Evolutionary conservation across 2,888 invertebrate genomes (phyloP), one percentile per base, ranked within the genome.

Genomic region (Boloria euphrosyne): DNA sequence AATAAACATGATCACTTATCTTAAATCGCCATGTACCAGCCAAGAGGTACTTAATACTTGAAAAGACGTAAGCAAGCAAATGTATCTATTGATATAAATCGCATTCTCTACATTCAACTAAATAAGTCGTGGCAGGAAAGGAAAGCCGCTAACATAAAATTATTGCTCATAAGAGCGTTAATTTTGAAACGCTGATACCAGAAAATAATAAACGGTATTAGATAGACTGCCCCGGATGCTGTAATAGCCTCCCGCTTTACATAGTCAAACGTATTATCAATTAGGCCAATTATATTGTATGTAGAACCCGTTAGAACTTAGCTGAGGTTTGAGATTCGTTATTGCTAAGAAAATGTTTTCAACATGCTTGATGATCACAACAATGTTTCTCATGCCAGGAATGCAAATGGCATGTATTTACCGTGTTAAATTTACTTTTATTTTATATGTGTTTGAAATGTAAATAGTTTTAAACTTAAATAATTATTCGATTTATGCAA

Each of bases 161-260:
- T 68, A 66, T 44, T 62, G 62, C 44, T 66, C 54, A 63, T 65
- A 65, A 62, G 62, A 59, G 62, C 50, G 59, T 66, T 50, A 62
- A 62, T 66, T 65, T 59, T 49, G 46, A 46, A 65, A 69, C 62
- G 64, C 57, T 58, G 57, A 65, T 62, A 60, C 52, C 55, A 61
- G 64, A 62, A 62, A 59, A 55, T 65, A 69, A 69, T 67, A 62
- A 54, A 61, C 50, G 53, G 62, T 59, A 69, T 67, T 69, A 65
- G 55, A 67, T 57, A 58, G 22, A 67, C 62, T 65, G 62, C 51
- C 62, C 58, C 58, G 65, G 69, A 63, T 66, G 63, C 60, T 55
- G 62, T 66, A 63, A 69, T 69, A 47, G 60, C 57, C 47, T 63
- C 51, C 22, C 50, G 22, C 57, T 64, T 60, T 51, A 64, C 60